Evolutionary conservation across 2,888 invertebrate species (phyloP), one percentile per base, ranked within the genome.

Genomic region (Shargacucullia verbasci): DNA sequence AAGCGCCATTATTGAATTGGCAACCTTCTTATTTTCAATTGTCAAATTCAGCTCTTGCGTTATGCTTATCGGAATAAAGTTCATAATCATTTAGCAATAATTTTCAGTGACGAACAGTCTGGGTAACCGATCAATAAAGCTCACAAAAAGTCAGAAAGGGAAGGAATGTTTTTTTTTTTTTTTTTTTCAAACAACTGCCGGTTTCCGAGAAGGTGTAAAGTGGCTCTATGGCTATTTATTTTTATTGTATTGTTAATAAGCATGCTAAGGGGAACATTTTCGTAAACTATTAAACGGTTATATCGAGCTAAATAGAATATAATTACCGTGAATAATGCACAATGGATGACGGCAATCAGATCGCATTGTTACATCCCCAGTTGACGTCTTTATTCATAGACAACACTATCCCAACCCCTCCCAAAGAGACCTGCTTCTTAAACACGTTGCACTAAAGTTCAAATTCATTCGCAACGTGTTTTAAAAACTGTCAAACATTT

Each of bases 181-280:
- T 87, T 85, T 87, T 84, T 77, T 61, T 47, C 70, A 75, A 70
- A 83, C 90, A 91, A 91, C 91, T 90, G 90, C 84, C 85, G 84
- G 87, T 83, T 94, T 94, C 94, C 89, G 86, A 89, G 93, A 94
- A 94, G 92, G 93, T 94, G 94, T 94, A 94, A 94, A 93, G 91
- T 94, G 91, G 90, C 85, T 87, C 89, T 89, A 91, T 91, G 91
- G 89, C 88, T 91, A 92, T 90, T 93, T 93, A 92, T 91, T 73
- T 91, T 93, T 90, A 92, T 92, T 93, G 92, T 93, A 92, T 94
- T 94, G 91, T 94, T 94, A 93, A 94, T 94, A 92, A 89, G 91
- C 92, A 89, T 89, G 91, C 86, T 88, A 88, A 87, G 88, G 89
- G 88, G 84, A 86, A 86, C 84, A 82, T 80, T 20, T 85, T 82